Base-by-base conservation (phyloP, 2,113 vertebrate species). In the Chaetodon auriga region DNA sequence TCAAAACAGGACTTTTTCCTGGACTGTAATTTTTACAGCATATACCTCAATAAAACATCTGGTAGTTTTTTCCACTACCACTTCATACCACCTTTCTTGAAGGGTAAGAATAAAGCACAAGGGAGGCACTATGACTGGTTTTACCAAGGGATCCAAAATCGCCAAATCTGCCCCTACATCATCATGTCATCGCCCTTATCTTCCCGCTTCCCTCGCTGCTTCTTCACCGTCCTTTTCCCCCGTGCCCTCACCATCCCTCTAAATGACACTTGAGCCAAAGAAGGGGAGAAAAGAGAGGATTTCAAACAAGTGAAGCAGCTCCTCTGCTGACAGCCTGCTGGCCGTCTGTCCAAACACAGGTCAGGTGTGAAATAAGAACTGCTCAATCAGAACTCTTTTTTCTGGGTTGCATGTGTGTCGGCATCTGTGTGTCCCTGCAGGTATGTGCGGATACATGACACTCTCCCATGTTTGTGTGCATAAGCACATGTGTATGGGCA, bases 341-440 rank as follows among this genome's bases (percentile, higher is more conserved):
- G 57, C 61, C 25, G 9, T 75, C 72, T 35, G 23, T 90, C 80
- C 76, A 65, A 82, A 75, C 66, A 49, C 66, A 89, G 75, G 78
- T 84, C 86, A 87, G 75, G 80, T 89, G 83, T 92, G 85, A 87
- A 92, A 87, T 83, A 79, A 89, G 72, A 76, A 13, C 38, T 21
- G 48, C 62, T 88, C 62, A 60, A 45, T 60, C 81, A 53, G 62
- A 80, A 84, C 74, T 51, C 8, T 49, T 30, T 58, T 36, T 45
- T n/a, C 19, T 63, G 9, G 11, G 9, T 15, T 64, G n/a, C 45
- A 18, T 70, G 53, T 78, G 18, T 43, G 36, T 45, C 43, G 19
- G 23, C 62, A 25, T 60, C 3, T 35, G 13, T 60, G 65, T 71
- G 36, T 19, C n/a, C 7, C 25, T 23, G 25, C 23, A 57, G 72